Conservation (phyloP, 2,113 vertebrate species). For the Oryzias celebensis region DNA sequence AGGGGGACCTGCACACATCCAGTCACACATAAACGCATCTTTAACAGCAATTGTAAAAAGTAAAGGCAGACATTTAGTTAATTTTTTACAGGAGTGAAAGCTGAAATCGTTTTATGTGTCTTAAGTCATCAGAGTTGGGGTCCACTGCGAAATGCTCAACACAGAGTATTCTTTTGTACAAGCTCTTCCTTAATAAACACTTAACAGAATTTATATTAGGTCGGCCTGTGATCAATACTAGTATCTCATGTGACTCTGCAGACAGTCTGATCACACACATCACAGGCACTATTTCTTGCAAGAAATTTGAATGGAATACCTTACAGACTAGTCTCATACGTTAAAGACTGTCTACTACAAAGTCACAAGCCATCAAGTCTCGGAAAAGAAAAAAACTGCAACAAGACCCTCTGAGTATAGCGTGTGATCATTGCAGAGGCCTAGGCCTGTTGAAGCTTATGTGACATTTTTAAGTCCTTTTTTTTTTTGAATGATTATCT, state of each 20-base stretch:
- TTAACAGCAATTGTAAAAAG: conserved; percentile 19
- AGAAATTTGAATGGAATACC: conserved; percentile 69
- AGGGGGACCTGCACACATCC: conserved; percentile 37
- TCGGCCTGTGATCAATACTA: conserved; percentile 70
- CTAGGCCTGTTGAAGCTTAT: conserved; percentile 70
- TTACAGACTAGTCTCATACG: conserved; percentile 70
- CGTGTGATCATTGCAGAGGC: conserved; percentile 69
- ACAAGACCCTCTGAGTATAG: conserved; percentile 72
- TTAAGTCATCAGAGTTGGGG: conserved; percentile 41
- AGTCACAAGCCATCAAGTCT: conserved; percentile 76
- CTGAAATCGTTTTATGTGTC: conserved; percentile 30
- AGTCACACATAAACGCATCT: conserved; percentile 6
- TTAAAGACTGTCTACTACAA: conserved; percentile 68
- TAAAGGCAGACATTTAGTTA: conserved; percentile 36
- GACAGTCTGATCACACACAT: conserved; percentile 71
- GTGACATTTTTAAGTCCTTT: conserved; percentile 74
- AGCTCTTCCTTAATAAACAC: conserved; percentile 65
- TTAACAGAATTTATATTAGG: conserved; percentile 72
- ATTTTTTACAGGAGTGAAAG: conserved; percentile 42
- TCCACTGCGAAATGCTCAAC: conserved; percentile 66
- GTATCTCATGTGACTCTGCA: conserved; percentile 66
- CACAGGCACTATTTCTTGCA: conserved; percentile 59
- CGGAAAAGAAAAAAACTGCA: conserved; percentile 71
- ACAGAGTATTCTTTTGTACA: conserved; percentile 56
- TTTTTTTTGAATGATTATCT: conserved; percentile 71